Conservation (phyloP, 2,113 vertebrate species). For the Rhea pennata region DNA sequence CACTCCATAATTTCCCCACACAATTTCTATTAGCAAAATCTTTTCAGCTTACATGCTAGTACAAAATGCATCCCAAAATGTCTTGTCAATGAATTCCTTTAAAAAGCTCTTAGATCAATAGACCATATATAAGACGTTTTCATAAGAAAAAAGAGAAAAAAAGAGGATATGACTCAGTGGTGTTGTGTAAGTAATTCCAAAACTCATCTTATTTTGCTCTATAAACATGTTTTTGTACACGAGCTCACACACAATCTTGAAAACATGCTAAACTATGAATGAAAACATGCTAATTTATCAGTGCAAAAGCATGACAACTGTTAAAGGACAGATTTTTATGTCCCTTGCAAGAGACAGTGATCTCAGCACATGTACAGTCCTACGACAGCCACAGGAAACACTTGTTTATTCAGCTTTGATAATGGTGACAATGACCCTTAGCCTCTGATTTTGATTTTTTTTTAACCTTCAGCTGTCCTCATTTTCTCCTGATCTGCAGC, state of each 20-base stretch:
- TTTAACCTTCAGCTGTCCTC: neutral
- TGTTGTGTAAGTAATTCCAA: neutral
- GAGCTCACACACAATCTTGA: neutral
- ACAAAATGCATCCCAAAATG: neutral
- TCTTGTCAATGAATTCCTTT: neutral
- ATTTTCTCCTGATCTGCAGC: neutral
- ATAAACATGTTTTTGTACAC: neutral
- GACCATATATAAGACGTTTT: neutral
- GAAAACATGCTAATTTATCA: neutral
- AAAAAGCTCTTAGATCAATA: neutral
- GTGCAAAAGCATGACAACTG: neutral
- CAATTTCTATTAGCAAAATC: neutral
- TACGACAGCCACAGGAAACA: constrained; percentile 1
- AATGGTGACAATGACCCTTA: neutral
- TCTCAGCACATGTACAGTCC: neutral
- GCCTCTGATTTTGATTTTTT: neutral
- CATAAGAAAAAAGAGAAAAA: neutral
- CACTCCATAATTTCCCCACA: constrained; percentile 45
- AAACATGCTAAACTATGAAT: neutral
- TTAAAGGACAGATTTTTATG: neutral
- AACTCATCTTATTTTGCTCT: neutral
- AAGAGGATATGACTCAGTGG: neutral
- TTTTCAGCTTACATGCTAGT: constrained; percentile 10
- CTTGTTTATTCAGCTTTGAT: constrained; percentile 43
- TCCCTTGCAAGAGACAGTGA: neutral